Base-by-base conservation (phyloP, 2,113 vertebrate species). In the Laticauda laticaudata region DNA sequence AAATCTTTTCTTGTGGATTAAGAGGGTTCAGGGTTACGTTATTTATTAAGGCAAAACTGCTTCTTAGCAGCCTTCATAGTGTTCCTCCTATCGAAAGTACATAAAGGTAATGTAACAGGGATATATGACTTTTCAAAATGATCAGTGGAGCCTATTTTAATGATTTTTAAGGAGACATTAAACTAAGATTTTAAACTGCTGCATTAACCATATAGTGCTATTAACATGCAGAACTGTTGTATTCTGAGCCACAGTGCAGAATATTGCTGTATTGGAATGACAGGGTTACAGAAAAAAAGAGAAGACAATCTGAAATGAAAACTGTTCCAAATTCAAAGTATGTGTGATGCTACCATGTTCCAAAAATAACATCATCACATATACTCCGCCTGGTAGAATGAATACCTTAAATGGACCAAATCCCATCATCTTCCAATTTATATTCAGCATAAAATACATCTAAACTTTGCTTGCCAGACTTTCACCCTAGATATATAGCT, bases 281-380 rank as follows among this genome's bases (percentile, higher is more conserved):
- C 87, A 90, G 90, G 75, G 59, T 64, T 94, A n/a, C 51, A 94
- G 91, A 91, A 91, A 91, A 93, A 81, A n/a, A 75, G 55, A 88
- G 53, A 61, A 93, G 56, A 88, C 45, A 85, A 93, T 92, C 61
- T 91, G 88, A 23, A 57, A 53, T 26, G 92, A 92, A 39, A 24
- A 43, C 5, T 88, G 89, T 94, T 90, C 26, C 57, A 86, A 91
- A 89, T 59, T 93, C 45, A 69, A 29, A 90, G 14, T n/a, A 64
- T 51, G 92, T 86, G 81, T 51, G 51, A 57, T 92, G 14, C 43
- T 90, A 69, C 51, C 91, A 89, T 54, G 24, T 81, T 53, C 91
- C 43, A 94, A 94, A 94, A 90, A 87, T 89, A 89, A 75, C 64
- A 69, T 69, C 64, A 69, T 69, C 64, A 69, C 14, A 69, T n/a